These are phyloP conservation scores for Pseudopleuronectes americanus DNA, from an alignment of 2,797 vertebrate genomes.

Conservation along the genomic window DNA sequence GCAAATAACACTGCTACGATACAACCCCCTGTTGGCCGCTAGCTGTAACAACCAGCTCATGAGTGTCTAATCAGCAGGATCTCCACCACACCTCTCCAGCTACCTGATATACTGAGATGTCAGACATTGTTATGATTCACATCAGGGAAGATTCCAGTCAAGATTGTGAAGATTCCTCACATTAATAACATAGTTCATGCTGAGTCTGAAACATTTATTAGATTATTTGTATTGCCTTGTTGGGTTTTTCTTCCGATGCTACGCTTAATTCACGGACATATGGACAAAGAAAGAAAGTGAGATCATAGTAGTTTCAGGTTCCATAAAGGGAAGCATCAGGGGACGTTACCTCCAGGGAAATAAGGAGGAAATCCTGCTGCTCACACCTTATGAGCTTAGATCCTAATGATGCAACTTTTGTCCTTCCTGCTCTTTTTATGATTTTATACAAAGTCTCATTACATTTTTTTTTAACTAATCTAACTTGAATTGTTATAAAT, in stretches of 20 bases:
- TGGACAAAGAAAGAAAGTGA: background rate
- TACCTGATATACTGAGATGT: background rate
- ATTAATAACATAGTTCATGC: background rate
- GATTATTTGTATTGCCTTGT: background rate
- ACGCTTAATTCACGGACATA: background rate
- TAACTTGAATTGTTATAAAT: too few species aligned
- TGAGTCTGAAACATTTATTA: background rate
- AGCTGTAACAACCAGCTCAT: background rate
- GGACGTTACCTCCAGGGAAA: background rate
- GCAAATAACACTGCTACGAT: too few species aligned
- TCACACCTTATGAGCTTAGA: background rate
- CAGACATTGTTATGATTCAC: background rate
- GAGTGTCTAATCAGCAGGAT: background rate
- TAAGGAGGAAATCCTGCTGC: background rate
- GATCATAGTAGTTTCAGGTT: background rate
- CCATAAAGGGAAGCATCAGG: background rate
- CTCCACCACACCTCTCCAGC: slow-evolving; percentile 3
- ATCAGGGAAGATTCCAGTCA: background rate
- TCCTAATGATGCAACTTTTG: too few species aligned
- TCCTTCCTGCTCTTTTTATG: too few species aligned
- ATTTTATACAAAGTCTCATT: too few species aligned
- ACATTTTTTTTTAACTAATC: too few species aligned
- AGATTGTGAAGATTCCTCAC: background rate
- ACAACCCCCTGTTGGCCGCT: background rate
- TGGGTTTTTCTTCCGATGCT: background rate